These are phyloP conservation scores for Parotia lawesii DNA, from an alignment of 2,113 vertebrate species.

Conservation along the genomic window DNA sequence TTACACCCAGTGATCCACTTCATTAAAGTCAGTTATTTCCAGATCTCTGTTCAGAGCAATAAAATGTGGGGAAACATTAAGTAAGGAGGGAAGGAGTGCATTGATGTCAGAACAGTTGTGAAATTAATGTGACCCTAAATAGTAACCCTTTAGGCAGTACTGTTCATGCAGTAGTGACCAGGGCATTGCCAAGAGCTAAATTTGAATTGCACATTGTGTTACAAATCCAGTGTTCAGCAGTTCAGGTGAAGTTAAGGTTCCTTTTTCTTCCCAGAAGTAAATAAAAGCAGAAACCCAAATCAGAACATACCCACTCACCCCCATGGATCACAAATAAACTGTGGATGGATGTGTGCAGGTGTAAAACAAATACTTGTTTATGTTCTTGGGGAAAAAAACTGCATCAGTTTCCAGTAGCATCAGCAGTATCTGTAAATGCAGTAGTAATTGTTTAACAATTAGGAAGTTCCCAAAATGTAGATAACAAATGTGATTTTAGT, in stretches of 20 bases:
- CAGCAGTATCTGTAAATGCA: background rate
- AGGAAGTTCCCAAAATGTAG: background rate
- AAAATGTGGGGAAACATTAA: background rate
- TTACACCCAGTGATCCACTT: background rate
- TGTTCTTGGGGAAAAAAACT: background rate
- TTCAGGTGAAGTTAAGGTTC: background rate
- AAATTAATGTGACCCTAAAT: background rate
- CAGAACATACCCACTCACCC: background rate
- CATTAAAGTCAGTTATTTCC: background rate
- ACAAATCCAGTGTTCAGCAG: background rate
- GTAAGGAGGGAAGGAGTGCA: background rate
- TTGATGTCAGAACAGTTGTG: background rate
- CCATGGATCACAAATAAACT: background rate
- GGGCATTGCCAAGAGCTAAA: background rate
- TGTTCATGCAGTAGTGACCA: background rate
- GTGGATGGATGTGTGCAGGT: background rate
- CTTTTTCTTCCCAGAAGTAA: background rate
- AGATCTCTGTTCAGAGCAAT: background rate
- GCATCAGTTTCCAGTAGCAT: background rate
- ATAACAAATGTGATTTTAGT: conserved; percentile 24
- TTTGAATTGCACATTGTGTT: background rate
- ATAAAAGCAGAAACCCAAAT: background rate
- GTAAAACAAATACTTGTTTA: background rate
- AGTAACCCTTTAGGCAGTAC: background rate
- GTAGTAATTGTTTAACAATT: conserved; percentile 46